phyloP scores from a whole-genome alignment of 1,140 invertebrate species.

The Belonocnema kinseyi region DNA sequence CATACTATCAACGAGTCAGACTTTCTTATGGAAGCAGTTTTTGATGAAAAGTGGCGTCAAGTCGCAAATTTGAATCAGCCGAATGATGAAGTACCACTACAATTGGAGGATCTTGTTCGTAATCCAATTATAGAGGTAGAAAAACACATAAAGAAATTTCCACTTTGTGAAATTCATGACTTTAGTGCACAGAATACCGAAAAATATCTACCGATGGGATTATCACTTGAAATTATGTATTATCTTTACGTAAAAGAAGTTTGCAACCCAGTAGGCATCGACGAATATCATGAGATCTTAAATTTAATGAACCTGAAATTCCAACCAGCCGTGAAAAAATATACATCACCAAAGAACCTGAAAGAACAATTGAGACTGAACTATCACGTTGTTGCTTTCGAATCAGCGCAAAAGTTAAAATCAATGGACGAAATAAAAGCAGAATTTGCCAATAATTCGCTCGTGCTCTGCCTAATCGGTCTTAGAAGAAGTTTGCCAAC shows the following conservation, averaged over 20 bases:
- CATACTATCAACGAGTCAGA: not conserved
- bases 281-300: not conserved
- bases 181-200: not conserved
- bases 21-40: not conserved
- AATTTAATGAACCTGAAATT: not conserved
- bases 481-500: not conserved
- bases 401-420: not conserved
- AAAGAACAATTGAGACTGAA: not conserved
- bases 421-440: not conserved
- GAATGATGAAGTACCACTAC: too few relatives aligned
- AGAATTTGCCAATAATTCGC: not conserved
- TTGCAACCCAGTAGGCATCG: not conserved
- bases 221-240: not conserved
- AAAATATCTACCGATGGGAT: slow-evolving; percentile 12
- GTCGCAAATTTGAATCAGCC: not conserved
- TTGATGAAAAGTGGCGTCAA: slow-evolving; percentile 9
- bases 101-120: too few relatives aligned
- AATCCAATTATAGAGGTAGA: not conserved
- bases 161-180: not conserved
- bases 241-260: not conserved
- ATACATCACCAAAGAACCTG: not conserved
- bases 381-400: too few relatives aligned
- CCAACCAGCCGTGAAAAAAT: not conserved
- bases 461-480: not conserved
- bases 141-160: slow-evolving; percentile 8